Evolutionary conservation across 2,797 vertebrate species (phyloP).

Genomic region (Gymnoscopelus microlampas): DNA sequence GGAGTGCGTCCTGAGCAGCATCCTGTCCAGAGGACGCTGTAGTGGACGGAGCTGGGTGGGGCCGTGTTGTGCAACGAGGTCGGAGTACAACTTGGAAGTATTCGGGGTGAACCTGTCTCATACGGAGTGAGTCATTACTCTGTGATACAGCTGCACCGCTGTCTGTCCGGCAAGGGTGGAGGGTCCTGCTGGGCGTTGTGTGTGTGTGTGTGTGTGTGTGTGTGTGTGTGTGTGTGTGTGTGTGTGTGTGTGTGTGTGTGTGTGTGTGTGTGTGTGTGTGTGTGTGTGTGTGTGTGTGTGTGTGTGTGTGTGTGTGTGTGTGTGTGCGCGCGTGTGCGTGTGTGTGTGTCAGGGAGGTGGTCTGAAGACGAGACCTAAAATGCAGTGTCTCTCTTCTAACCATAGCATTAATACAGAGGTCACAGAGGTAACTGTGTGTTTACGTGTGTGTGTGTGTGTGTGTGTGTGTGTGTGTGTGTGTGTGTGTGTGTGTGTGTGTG

Average conservation of each 20-base stretch:
- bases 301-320: slow-evolving; percentile 14
- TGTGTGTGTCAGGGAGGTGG: neutral
- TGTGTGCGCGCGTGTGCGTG: neutral
- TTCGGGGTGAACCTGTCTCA: slow-evolving; percentile 46
- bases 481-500: slow-evolving; percentile 26
- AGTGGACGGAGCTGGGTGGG: slow-evolving; percentile 9
- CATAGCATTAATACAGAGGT: slow-evolving; percentile 43
- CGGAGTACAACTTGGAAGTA: slow-evolving; percentile 62
- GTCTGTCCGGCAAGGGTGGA: slow-evolving; percentile 8
- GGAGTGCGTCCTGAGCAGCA: neutral
- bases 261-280: neutral
- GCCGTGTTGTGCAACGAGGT: slow-evolving; percentile 6
- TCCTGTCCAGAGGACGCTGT: slow-evolving; percentile 4
- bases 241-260: slow-evolving; percentile 17
- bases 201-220: slow-evolving; percentile 11
- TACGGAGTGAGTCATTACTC: slow-evolving; percentile 49
- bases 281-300: slow-evolving; percentile 13
- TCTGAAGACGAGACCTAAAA: slow-evolving; percentile 16
- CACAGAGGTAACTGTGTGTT: slow-evolving; percentile 40
- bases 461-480: slow-evolving; percentile 27
- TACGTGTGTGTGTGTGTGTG: slow-evolving; percentile 15
- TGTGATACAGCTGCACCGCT: slow-evolving; percentile 40
- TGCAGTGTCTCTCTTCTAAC: slow-evolving; percentile 33
- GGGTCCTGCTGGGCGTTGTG: neutral
- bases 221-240: neutral